Base-by-base conservation (phyloP, 2,888 invertebrate species). In the Tetrapedia diversipes region DNA sequence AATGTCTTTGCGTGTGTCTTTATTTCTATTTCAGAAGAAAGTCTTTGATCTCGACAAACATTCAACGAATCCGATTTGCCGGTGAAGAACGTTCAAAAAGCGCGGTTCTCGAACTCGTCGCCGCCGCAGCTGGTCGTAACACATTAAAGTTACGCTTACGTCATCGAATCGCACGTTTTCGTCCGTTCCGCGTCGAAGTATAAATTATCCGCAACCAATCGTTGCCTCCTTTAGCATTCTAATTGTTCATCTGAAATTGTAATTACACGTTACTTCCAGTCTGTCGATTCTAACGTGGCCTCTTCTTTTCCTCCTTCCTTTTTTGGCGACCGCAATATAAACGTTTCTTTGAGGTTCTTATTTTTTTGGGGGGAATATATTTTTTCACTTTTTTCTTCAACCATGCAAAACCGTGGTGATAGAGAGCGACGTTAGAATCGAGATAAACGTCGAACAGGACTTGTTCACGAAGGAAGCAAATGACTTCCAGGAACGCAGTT, bases 131-230 rank as follows among this genome's bases (percentile, higher is more conserved):
- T 39, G 22, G 0, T 43, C 53, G 24, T 29, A 37, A 54, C 60
- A 37, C 63, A 54, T 68, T 34, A 54, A 63, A 67, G 10, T 65
- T 49, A 47, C 60, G n/a, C 16, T 34, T 27, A 11, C 56, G 68
- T 59, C 51, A 19, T 56, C 64, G 60, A 39, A 54, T 56, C 32
- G 60, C 54, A 2, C 61, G 56, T 22, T 43, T 56, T 56, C 43
- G 14, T n/a, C n/a, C 22, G 6, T 2, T 4, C 27, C 29, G 0
- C 6, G 3, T 27, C 39, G 7, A n/a, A n/a, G n/a, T n/a, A n/a
- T 34, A 37, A 29, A 63, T 29, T 29, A 39, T 63, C 14, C 51
- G 14, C 51, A 10, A 4, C 14, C 22, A 22, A 16, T 27, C 37
- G 34, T 47, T 4, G 8, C 22, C 19, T 37, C 6, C 37, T 29